Base-by-base conservation (phyloP, 2,888 invertebrate genomes). In the Encarsia formosa region DNA sequence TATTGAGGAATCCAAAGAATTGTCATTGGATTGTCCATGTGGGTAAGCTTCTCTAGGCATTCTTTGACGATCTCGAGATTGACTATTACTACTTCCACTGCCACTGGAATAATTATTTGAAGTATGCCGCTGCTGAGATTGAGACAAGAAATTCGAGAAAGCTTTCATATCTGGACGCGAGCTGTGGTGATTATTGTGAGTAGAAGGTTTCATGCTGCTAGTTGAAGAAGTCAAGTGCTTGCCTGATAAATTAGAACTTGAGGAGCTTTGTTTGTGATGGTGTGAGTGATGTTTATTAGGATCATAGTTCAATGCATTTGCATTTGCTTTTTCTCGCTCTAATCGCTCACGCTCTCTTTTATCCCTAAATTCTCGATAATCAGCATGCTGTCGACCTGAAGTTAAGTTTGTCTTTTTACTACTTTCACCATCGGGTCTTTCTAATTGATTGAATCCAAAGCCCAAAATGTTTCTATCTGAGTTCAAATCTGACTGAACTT, bases 331-430 rank as follows among this genome's bases (percentile, higher is more conserved):
- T 50, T 81, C 81, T 2, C 80, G 66, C 51, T 82, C 81, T 56
- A 82, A 73, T 24, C 82, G 75, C 62, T 85, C 84, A n/a, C 78
- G 74, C 48, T 79, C 79, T 41, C 81, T 77, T 65, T 84, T 83
- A 5, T 57, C 57, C 19, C 83, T 75, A 67, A 85, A 85, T 9
- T 83, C 78, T 49, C 81, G 79, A 61, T 81, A 79, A 61, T 81
- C 79, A 2, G 77, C 77, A 42, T 75, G 71, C 22, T 77, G 68
- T 50, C 76, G 67, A 48, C 74, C 65, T 23, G 76, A 61, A 26
- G 31, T 16, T 9, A 67, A 49, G 52, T 64, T 45, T 49, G 68
- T 57, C 63, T 73, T 56, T 47, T 66, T 71, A 47, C 9, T 5
- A 23, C 65, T 68, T n/a, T n/a, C n/a, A n/a, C 66, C 49, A 5